Evolutionary conservation across 2,888 invertebrate genomes (phyloP), one percentile per base, ranked within the genome.

Genomic region (Phyllotreta striolata): DNA sequence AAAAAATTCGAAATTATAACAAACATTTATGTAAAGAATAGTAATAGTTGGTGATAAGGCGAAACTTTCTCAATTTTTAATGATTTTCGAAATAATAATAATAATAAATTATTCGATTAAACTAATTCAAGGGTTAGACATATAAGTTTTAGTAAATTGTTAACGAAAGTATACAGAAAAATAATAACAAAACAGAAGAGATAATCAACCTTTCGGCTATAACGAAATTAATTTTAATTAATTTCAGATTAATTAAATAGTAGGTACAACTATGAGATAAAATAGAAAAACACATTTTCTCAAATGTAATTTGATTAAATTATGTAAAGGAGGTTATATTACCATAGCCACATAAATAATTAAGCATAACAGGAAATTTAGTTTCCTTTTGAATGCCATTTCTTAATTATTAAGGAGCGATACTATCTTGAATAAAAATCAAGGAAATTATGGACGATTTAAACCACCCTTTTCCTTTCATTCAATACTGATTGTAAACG

Each of bases 301-400:
- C 24, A 24, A 24, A 24, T 24, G 24, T 24, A 24, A 24, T 24
- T 24, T 41, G 1, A 41, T 41, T 41, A 41, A 41, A 10, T 41
- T 41, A 41, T 41, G n/a, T 41, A 41, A 41, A 10, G 41, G 2
- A 41, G 9, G 10, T 9, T 41, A 3, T 9, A 44, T 44, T 44
- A 44, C 12, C 44, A 44, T 44, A 44, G 14, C n/a, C 14, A 44
- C 12, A 14, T 44, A 44, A 44, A 44, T 44, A 44, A 44, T 44
- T 44, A 44, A 44, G 7, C 10, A 6, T 44, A 44, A 44, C 44
- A 44, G 44, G 44, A 44, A 44, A 44, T 44, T 44, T 44, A 44
- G 44, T 44, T 44, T 44, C 44, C 44, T 44, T 44, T 10, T n/a
- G 44, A 44, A 44, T 44, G 44, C 44, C 10, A 44, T 44, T 44